phyloP scores from a whole-genome alignment of 2,113 vertebrate species.

The Galeopterus variegatus region DNA sequence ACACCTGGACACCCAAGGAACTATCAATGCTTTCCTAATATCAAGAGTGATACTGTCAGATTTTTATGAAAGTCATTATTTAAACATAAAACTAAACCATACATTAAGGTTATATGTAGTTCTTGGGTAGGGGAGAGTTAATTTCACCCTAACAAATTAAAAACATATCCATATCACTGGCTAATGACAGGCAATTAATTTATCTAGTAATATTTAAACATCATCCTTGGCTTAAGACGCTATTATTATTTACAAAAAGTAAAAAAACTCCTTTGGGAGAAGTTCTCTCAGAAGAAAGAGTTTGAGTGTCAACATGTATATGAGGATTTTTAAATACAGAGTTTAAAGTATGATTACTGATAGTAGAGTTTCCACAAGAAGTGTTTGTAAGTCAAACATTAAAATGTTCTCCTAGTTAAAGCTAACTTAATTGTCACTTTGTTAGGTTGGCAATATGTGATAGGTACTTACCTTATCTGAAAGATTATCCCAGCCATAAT shows the following conservation, averaged over 20 bases:
- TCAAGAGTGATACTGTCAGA: neutral
- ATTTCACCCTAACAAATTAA: constrained; percentile 53
- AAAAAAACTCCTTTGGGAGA: constrained; percentile 47
- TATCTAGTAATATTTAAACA: constrained; percentile 59
- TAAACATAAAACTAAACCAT: constrained; percentile 32
- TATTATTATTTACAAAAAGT: constrained; percentile 60
- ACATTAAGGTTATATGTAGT: constrained; percentile 40
- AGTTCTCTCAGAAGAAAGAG: constrained; percentile 50
- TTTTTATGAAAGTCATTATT: constrained; percentile 20
- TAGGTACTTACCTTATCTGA: constrained; percentile 93
- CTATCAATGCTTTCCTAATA: neutral
- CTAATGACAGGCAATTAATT: constrained; percentile 42
- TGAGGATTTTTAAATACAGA: neutral
- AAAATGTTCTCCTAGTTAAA: constrained; percentile 12
- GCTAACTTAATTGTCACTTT: constrained; percentile 17
- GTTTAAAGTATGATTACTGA: constrained; percentile 58
- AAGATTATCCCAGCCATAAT: constrained; percentile 97
- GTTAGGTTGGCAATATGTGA: neutral
- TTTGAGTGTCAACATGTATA: constrained; percentile 43
- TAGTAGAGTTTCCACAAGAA: constrained; percentile 27
- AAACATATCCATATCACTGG: constrained; percentile 7
- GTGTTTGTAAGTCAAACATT: constrained; percentile 29
- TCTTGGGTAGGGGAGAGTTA: constrained; percentile 16
- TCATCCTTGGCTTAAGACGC: neutral
- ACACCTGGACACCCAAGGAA: neutral